These are phyloP conservation scores for Aleiodes leptofemur DNA, from an alignment of 2,888 invertebrate genomes.

Conservation along the genomic window DNA sequence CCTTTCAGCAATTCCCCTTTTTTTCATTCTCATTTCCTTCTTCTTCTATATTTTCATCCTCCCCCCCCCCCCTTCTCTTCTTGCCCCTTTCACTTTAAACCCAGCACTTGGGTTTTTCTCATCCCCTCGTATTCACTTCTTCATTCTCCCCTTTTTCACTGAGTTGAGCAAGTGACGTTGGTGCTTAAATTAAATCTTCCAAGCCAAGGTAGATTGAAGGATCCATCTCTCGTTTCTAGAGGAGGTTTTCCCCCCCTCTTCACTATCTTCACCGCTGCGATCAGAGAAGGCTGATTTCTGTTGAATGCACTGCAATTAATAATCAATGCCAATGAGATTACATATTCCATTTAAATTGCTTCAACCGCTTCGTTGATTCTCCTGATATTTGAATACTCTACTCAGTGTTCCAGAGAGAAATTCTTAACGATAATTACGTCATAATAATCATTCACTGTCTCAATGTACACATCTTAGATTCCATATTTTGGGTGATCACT, in stretches of 20 bases:
- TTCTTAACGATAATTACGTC: no score
- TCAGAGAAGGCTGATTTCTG: background rate
- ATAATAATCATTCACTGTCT: no score
- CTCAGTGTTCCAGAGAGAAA: no score
- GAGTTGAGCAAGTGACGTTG: conserved; percentile 30
- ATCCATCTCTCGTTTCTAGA: conserved; percentile 13
- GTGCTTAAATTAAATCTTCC: conserved; percentile 46
- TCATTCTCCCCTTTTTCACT: conserved; percentile 32
- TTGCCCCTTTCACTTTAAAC: background rate
- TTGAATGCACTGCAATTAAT: conserved; percentile 45
- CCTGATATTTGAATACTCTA: background rate
- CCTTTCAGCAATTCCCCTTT: conserved; percentile 2
- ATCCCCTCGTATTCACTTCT: conserved; percentile 25
- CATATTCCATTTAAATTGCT: conserved; percentile 41
- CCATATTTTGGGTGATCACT: no score
- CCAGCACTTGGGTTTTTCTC: background rate
- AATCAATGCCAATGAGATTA: conserved; percentile 47
- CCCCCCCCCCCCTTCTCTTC: no score
- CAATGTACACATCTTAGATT: no score
- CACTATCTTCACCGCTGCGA: no score
- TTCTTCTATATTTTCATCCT: conserved; percentile 16
- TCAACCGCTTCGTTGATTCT: conserved; percentile 35
- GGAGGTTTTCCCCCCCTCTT: background rate
- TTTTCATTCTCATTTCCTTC: conserved; percentile 4
- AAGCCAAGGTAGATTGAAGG: conserved; percentile 15